Evolutionary conservation across 2,888 invertebrate genomes (phyloP).

Genomic region (Ectemnius continuus): DNA sequence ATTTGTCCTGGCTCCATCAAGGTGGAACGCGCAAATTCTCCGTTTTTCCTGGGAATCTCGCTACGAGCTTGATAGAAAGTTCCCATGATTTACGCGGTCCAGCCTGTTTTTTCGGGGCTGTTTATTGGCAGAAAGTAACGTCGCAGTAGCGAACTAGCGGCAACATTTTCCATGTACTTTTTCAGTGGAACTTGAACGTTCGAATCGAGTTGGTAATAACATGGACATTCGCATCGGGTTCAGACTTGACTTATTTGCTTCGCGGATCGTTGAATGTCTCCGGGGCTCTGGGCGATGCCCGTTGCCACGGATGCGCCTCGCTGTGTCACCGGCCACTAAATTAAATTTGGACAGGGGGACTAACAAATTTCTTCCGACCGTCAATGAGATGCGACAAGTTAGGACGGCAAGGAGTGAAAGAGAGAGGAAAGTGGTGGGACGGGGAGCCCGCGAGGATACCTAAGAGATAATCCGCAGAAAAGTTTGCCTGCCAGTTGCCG

Average conservation of each 20-base stretch:
- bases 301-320: not conserved
- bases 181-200: constrained; percentile 4
- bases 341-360: constrained; percentile 56
- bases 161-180: constrained; percentile 42
- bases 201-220: constrained; percentile 36
- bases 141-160: constrained; percentile 23
- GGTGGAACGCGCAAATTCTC: no score
- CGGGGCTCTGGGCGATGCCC: constrained; percentile 19
- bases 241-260: constrained; percentile 56
- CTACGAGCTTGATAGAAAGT: constrained; percentile 45
- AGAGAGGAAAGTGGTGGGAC: no score
- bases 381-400: constrained; percentile 55
- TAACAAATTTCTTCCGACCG: constrained; percentile 63
- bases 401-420: not conserved
- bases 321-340: constrained; percentile 42
- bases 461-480: constrained; percentile 65
- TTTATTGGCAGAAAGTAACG: constrained; percentile 40
- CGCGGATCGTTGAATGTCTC: constrained; percentile 55
- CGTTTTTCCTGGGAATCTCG: no score
- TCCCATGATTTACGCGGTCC: constrained; percentile 45
- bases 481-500: constrained; percentile 52
- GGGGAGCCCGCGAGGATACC: constrained; percentile 45
- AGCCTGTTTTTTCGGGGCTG: constrained; percentile 47
- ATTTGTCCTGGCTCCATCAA: no score
- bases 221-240: constrained; percentile 38